A percentile compares a stretch with the other conserved stretches of the same genome.
phyloP scores from a whole-genome alignment of 2,888 invertebrate genomes.

The Ochropacha duplaris region DNA sequence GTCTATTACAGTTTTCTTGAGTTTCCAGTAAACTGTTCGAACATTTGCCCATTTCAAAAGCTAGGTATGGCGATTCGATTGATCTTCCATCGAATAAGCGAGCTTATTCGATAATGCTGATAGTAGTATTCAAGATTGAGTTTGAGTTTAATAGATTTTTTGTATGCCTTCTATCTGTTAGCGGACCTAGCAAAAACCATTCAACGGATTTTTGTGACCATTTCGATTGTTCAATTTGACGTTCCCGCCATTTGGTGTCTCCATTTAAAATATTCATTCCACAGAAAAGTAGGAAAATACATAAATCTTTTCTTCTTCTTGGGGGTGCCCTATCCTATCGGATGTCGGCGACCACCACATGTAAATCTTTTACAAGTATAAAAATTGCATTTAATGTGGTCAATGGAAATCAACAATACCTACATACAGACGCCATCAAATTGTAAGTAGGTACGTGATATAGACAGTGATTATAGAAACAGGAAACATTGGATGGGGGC shows the following conservation, averaged over 20 bases:
- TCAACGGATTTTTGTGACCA: neutral
- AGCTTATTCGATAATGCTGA: neutral
- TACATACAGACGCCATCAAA: neutral
- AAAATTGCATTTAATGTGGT: neutral
- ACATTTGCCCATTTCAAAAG: neutral
- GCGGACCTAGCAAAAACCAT: neutral
- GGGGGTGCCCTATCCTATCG: too few relatives aligned
- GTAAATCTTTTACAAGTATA: too few relatives aligned
- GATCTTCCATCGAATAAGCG: neutral
- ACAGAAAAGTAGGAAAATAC: too few relatives aligned
- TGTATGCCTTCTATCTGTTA: neutral
- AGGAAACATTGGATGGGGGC: slow-evolving; percentile 19
- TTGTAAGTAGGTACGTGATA: slow-evolving; percentile 14
- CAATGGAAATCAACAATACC: neutral
- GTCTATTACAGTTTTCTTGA: slow-evolving; percentile 29
- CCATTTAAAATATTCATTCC: neutral
- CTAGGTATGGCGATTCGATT: neutral
- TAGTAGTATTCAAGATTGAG: neutral
- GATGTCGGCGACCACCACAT: too few relatives aligned
- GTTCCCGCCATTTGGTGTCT: neutral
- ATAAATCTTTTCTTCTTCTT: too few relatives aligned
- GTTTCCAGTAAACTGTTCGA: neutral
- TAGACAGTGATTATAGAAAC: neutral
- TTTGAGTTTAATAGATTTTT: neutral
- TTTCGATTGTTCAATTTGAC: neutral